A percentile compares a stretch with the other conserved stretches of the same genome.
These are phyloP conservation scores for Melanargia galathea DNA, from an alignment of 2,888 invertebrate species.

Conservation along the genomic window DNA sequence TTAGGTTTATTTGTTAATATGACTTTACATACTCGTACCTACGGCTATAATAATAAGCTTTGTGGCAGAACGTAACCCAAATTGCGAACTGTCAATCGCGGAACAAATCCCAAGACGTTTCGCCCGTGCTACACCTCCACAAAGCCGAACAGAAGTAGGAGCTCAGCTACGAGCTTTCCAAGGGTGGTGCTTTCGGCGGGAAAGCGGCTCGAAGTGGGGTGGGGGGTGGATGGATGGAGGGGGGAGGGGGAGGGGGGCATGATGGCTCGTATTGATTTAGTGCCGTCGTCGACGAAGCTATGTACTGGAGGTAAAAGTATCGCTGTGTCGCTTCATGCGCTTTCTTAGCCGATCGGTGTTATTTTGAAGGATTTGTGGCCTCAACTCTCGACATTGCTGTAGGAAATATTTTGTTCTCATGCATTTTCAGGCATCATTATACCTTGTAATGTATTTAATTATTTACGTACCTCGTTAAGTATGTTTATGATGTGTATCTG, in stretches of 20 bases:
- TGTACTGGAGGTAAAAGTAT: constrained; percentile 74
- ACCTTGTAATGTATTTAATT: background rate
- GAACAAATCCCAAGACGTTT: constrained; percentile 79
- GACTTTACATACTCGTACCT: background rate
- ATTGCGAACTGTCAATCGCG: constrained; percentile 73
- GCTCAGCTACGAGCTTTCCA: constrained; percentile 82
- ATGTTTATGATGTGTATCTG: background rate
- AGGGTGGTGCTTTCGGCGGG: constrained; percentile 82
- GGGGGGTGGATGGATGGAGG: too few species aligned
- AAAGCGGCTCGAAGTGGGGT: constrained; percentile 69
- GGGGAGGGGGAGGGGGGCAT: constrained; percentile 59
- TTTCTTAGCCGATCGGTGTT: constrained; percentile 58
- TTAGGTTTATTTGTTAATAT: too few species aligned
- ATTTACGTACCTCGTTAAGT: background rate
- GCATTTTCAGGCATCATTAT: background rate
- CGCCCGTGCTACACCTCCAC: constrained; percentile 76
- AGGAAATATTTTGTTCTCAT: background rate
- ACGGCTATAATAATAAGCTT: constrained; percentile 5
- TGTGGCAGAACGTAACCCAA: constrained; percentile 42
- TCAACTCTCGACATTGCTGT: background rate
- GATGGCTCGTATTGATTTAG: constrained; percentile 84
- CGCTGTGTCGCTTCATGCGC: constrained; percentile 78
- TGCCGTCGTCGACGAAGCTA: constrained; percentile 82
- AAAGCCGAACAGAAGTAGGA: constrained; percentile 83
- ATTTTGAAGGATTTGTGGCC: constrained; percentile 22